Conservation (phyloP, 2,888 invertebrate genomes). For the Ethmia dodecea region DNA sequence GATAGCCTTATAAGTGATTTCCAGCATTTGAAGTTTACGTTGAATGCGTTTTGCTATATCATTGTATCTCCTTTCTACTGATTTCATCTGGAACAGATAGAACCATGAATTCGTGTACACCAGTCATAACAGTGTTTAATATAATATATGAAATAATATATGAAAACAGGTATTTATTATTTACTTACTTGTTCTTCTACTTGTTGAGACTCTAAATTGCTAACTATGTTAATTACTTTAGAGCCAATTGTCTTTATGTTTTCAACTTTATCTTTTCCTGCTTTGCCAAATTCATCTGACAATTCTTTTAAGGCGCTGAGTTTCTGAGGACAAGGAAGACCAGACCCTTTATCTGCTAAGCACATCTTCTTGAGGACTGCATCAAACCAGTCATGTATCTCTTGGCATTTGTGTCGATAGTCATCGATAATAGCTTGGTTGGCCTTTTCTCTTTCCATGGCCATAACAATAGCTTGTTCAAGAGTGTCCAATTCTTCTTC, state of each 20-base stretch:
- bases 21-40: slow-evolving; percentile 89
- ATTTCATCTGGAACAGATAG: slow-evolving; percentile 83
- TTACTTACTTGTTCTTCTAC: slow-evolving; percentile 87
- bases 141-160: not conserved
- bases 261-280: slow-evolving; percentile 84
- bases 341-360: slow-evolving; percentile 89
- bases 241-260: slow-evolving; percentile 83
- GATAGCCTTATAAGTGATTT: slow-evolving; percentile 89
- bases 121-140: not conserved
- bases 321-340: slow-evolving; percentile 88
- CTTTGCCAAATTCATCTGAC: slow-evolving; percentile 84
- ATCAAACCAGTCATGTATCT: slow-evolving; percentile 90
- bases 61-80: slow-evolving; percentile 88
- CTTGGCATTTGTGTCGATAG: slow-evolving; percentile 85
- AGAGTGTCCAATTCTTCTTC: slow-evolving; percentile 84
- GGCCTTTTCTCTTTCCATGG: slow-evolving; percentile 85
- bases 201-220: slow-evolving; percentile 93
- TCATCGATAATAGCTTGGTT: slow-evolving; percentile 87
- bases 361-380: slow-evolving; percentile 88
- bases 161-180: not conserved
- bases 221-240: slow-evolving; percentile 87
- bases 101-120: too few relatives aligned
- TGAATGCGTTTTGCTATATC: slow-evolving; percentile 91
- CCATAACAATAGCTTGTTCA: slow-evolving; percentile 82
- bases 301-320: slow-evolving; percentile 85